Evolutionary conservation across 2,113 vertebrate genomes (phyloP).

Genomic region (Ptilorrhoa leucosticta): DNA sequence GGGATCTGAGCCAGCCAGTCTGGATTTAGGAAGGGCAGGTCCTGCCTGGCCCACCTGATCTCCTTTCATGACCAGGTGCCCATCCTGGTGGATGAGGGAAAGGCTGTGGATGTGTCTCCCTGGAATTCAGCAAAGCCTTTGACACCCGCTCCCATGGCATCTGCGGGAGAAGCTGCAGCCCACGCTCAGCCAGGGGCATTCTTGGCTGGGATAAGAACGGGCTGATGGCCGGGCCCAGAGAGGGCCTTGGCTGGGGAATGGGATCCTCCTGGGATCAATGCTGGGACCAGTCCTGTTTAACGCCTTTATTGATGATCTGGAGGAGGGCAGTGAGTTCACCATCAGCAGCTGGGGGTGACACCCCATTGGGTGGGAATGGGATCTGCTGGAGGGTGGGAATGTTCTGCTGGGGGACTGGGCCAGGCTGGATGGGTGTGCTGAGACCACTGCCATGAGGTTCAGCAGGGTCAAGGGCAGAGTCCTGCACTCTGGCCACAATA

Average conservation of each 20-base stretch:
- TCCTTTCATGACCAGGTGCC: neutral
- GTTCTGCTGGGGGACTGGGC: neutral
- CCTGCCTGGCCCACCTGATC: neutral
- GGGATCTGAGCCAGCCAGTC: neutral
- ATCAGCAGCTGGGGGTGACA: fast-evolving
- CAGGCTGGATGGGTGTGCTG: neutral
- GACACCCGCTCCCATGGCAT: neutral
- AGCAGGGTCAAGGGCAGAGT: no score
- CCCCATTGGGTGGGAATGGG: neutral
- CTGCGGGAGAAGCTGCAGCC: neutral
- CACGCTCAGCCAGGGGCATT: neutral
- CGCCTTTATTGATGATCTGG: neutral
- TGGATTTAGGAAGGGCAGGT: neutral
- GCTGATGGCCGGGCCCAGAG: fast-evolving
- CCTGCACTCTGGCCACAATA: neutral
- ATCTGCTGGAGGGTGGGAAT: neutral
- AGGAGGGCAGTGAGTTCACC: neutral
- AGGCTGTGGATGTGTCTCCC: neutral
- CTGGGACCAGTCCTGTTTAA: neutral
- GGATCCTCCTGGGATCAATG: neutral
- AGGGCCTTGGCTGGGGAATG: neutral
- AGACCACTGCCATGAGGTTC: neutral
- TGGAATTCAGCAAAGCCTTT: neutral
- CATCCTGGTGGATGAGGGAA: neutral
- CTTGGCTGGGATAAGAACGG: neutral